Evolutionary conservation across 2,797 vertebrate species (phyloP), one percentile per base, ranked within the genome.

Genomic region (Smutsia gigantea): DNA sequence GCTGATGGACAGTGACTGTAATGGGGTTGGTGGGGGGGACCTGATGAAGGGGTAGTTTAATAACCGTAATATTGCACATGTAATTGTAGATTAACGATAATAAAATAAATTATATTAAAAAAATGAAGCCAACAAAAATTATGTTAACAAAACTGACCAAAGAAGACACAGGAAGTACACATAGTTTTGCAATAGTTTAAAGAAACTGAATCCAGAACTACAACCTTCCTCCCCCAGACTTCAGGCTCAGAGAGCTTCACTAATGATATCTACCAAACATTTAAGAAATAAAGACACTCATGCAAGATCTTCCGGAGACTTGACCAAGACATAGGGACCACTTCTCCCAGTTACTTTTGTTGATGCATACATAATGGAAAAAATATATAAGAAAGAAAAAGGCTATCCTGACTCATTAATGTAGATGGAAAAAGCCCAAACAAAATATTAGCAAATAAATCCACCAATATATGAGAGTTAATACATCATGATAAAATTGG

Each of bases 371-470:
- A 46, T 15, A 64, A 55, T 69, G 84, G 66, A n/a, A 63, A 72
- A 18, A 75, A 85, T 27, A 3, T 85, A 18, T 25, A 83, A 4
- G 18, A 91, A 66, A 85, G 34, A 42, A n/a, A 77, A 7, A 92
- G 21, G 37, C 21, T 42, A 90, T 7, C 29, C 46, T 79, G 29
- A 57, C 29, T 42, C 57, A 68, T 92, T 74, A 84, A 66, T 46
- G 37, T 55, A 75, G 37, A 75, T 21, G 29, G 8, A 84, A 92
- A 92, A 92, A 57, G 64, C 49, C 49, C 37, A 75, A 64, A 53
- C 42, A 84, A 90, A 81, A 69, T 27, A 75, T 34, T 55, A 92
- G 27, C 81, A 84, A 92, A 92, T 21, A 75, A 75, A 74, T 77
- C 61, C 4, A 46, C 51, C 39, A 49, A 78, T 23, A 68, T 87